A percentile compares a stretch with the other conserved stretches of the same genome.
These are phyloP conservation scores for Pinna nobilis DNA, from an alignment of 1,140 invertebrate species.

Conservation along the genomic window DNA sequence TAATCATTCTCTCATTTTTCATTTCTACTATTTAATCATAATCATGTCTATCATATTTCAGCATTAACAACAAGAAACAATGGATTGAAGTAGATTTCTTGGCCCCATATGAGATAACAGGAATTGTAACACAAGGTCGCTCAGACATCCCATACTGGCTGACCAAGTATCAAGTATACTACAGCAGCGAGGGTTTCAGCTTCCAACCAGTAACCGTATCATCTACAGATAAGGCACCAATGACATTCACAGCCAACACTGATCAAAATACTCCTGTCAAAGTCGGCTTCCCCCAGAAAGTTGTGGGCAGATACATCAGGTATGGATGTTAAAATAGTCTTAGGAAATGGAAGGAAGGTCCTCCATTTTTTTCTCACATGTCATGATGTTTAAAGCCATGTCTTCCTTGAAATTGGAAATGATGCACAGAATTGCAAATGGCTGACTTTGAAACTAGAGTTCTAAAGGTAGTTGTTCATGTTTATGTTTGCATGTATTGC, in stretches of 20 bases:
- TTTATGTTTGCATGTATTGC: neutral
- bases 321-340: neutral
- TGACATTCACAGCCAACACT: slow-evolving; percentile 56
- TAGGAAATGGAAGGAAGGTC: neutral
- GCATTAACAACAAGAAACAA: slow-evolving; percentile 53
- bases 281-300: slow-evolving; percentile 49
- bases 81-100: slow-evolving; percentile 79
- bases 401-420: no score
- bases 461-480: no score
- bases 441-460: no score
- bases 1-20: no score
- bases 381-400: no score
- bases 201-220: slow-evolving; percentile 50
- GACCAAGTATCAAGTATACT: slow-evolving; percentile 80
- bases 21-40: neutral
- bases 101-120: slow-evolving; percentile 84
- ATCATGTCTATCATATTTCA: slow-evolving; percentile 25
- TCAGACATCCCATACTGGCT: slow-evolving; percentile 79
- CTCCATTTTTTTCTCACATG: no score
- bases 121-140: slow-evolving; percentile 82
- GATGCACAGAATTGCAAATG: no score
- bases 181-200: slow-evolving; percentile 59
- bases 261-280: slow-evolving; percentile 58
- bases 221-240: slow-evolving; percentile 33
- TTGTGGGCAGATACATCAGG: slow-evolving; percentile 58